Percentiles rank a stretch among this genome's conserved stretches.
These are phyloP conservation scores for Forbesichthys agassizii DNA, from an alignment of 2,113 vertebrate species.

Conservation along the genomic window DNA sequence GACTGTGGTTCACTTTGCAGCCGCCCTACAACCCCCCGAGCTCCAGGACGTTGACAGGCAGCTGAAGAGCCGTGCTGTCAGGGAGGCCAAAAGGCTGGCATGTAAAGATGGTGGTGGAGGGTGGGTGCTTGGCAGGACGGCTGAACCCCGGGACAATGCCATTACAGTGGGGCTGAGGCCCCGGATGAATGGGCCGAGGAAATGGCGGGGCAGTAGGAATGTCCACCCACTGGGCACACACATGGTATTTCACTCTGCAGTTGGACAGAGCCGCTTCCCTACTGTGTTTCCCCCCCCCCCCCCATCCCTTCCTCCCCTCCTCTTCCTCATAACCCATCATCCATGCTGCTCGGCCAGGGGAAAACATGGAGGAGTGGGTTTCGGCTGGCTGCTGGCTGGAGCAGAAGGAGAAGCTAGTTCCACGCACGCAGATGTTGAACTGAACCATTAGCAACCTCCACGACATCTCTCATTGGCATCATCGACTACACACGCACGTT, in stretches of 20 bases:
- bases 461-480: not conserved
- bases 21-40: conserved; percentile 17
- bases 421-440: conserved; percentile 16
- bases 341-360: conserved; percentile 12
- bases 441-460: not conserved
- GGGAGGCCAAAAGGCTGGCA: conserved; percentile 61
- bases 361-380: conserved; percentile 30
- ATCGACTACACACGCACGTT: conserved; percentile 15
- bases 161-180: conserved; percentile 73
- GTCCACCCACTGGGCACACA: conserved; percentile 86
- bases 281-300: conserved; percentile 26
- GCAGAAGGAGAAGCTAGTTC: not conserved
- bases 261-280: conserved; percentile 58
- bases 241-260: conserved; percentile 83
- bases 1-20: not conserved
- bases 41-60: conserved; percentile 55
- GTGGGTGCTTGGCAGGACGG: conserved; percentile 57
- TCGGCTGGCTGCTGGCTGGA: conserved; percentile 21
- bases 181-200: conserved; percentile 78
- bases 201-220: conserved; percentile 84
- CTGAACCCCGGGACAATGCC: conserved; percentile 70
- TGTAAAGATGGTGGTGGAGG: conserved; percentile 20
- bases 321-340: conserved; percentile 39
- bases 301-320: conserved; percentile 20
- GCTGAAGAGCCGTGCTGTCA: conserved; percentile 63